These are phyloP conservation scores for Leptinotarsa haldemani DNA, from an alignment of 2,888 invertebrate species.

Conservation along the genomic window DNA sequence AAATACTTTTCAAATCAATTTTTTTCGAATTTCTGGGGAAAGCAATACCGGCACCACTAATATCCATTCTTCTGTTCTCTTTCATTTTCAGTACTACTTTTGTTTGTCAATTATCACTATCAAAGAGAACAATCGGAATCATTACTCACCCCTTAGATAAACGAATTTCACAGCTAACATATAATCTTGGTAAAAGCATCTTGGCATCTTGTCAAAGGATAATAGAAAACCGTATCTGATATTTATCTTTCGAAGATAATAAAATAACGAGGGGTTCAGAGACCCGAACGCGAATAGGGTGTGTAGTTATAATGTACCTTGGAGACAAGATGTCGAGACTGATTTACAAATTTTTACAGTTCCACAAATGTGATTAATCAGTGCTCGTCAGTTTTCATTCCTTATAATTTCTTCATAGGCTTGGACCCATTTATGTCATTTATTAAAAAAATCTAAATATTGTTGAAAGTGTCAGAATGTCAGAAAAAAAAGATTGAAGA, in stretches of 20 bases:
- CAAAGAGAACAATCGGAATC: conserved; percentile 18
- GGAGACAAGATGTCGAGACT: conserved; percentile 3
- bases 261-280: conserved; percentile 1
- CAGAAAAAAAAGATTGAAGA: too few relatives aligned
- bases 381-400: too few relatives aligned
- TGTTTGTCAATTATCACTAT: conserved; percentile 31
- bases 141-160: conserved; percentile 18
- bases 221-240: conserved; percentile 10
- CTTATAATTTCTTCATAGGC: too few relatives aligned
- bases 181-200: conserved; percentile 13
- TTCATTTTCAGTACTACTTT: conserved; percentile 23
- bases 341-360: neutral
- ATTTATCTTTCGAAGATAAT: neutral
- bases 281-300: neutral
- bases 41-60: conserved; percentile 3
- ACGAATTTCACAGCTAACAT: conserved; percentile 4
- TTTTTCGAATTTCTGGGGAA: too few relatives aligned
- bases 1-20: too few relatives aligned
- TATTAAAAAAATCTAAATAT: too few relatives aligned
- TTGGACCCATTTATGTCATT: too few relatives aligned
- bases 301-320: neutral
- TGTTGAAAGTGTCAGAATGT: too few relatives aligned
- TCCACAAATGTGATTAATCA: neutral
- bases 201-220: neutral
- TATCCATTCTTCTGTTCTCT: neutral